Conservation (phyloP, 2,797 vertebrate genomes). For the Yasuhikotakia modesta region DNA sequence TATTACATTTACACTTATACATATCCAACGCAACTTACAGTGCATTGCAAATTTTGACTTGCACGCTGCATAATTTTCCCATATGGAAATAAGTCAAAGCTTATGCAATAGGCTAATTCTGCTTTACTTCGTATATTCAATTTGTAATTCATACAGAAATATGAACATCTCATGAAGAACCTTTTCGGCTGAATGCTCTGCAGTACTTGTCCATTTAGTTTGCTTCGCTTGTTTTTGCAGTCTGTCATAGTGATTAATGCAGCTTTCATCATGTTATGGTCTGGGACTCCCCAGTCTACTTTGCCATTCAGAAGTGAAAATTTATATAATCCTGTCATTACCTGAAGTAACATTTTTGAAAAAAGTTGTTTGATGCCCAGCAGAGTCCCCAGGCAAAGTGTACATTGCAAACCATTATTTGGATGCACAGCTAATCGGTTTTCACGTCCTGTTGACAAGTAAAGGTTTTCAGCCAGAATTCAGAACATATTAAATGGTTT, state of each 20-base stretch:
- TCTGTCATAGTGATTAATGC: conserved; percentile 25
- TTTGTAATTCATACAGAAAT: not conserved
- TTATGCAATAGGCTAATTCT: not conserved
- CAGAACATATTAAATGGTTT: not conserved
- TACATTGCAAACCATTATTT: conserved; percentile 10
- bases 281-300: conserved; percentile 25
- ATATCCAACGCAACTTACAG: too few relatives aligned
- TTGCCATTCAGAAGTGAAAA: conserved; percentile 25
- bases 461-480: conserved; percentile 24
- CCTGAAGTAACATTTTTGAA: conserved; percentile 16
- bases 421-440: not conserved
- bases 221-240: conserved; percentile 12
- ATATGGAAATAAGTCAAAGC: not conserved
- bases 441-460: conserved; percentile 7
- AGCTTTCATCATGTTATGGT: conserved; percentile 26
- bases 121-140: not conserved
- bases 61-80: not conserved
- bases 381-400: conserved; percentile 13
- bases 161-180: conserved; percentile 9
- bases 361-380: conserved; percentile 10
- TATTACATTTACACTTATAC: too few relatives aligned
- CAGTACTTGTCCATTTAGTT: not conserved
- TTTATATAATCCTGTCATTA: conserved; percentile 23
- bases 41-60: not conserved
- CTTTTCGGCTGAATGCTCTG: not conserved